Evolutionary conservation across 1,140 invertebrate species (phyloP), one percentile per base, ranked within the genome.

Genomic region (Leptestheria dahalacensis): DNA sequence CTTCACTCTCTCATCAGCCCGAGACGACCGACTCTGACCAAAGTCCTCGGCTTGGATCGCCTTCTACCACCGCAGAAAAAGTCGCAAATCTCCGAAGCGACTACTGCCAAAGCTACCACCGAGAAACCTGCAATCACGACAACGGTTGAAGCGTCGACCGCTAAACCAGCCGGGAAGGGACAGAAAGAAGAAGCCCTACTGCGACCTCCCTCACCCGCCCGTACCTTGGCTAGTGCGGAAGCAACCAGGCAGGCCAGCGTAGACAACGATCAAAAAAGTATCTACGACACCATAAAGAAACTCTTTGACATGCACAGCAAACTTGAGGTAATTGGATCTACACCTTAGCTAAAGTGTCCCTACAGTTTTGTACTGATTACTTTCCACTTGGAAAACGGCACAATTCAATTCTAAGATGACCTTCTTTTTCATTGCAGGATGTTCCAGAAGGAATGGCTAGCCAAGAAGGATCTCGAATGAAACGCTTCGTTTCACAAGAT

Each of bases 101-200:
- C 6, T 15, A 41, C 33, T 21, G 33, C 53, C 10, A 33, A 25
- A 29, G n/a, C 53, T 2, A 26, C 53, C n/a, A 33, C 33, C 9
- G 33, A 24, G 26, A 29, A 24, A 20, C 26, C 53, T 15, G 33
- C 53, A 20, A 55, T 28, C 12, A 55, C 53, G 11, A 52, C 50
- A 26, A 52, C 50, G 21, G n/a, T n/a, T n/a, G n/a, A n/a, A n/a
- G 26, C 53, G 15, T 29, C 53, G 20, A 18, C 53, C 33, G 33
- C 26, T 55, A 4, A 18, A 18, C 11, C 26, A 15, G 20, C 57
- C 56, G 21, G 59, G 26, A 11, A 59, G 26, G 80, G 79, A 15
- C 77, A 82, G 64, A 79, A 80, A 63, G 80, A 82, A 68, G 74
- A 79, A 10, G 75, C 79, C 2, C 67, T 81, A 64, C 72, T 78